A percentile compares a stretch with the other conserved stretches of the same genome.
Evolutionary conservation across 2,797 vertebrate genomes (phyloP).

Genomic region (Arrhamphus sclerolepis): DNA sequence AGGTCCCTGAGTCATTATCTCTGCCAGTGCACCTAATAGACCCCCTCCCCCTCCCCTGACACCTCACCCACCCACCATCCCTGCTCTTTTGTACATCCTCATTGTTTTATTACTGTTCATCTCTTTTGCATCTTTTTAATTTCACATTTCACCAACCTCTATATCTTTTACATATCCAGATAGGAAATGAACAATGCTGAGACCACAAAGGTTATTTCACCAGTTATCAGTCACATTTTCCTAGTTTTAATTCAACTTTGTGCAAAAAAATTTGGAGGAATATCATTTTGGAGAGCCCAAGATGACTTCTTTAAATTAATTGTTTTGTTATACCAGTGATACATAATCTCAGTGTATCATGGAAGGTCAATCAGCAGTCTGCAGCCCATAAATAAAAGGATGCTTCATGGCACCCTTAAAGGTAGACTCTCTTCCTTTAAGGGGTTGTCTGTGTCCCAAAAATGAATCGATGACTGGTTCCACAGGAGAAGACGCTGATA

Average conservation of each 20-base stretch:
- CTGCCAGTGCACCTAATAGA: slow-evolving; percentile 1
- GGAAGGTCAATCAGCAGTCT: too few species aligned
- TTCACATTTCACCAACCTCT: slow-evolving; percentile 9
- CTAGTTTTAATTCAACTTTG: neutral
- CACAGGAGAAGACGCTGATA: too few species aligned
- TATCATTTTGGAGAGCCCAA: too few species aligned
- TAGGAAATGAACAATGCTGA: neutral
- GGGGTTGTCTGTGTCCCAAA: too few species aligned
- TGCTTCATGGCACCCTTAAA: too few species aligned
- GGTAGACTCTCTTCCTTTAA: too few species aligned
- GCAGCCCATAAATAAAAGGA: too few species aligned
- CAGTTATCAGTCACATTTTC: neutral
- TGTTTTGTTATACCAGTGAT: too few species aligned
- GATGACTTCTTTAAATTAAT: too few species aligned
- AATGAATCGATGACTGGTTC: too few species aligned
- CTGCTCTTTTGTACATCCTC: slow-evolving; percentile 12
- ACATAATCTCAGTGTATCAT: too few species aligned
- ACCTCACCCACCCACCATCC: slow-evolving; percentile 18
- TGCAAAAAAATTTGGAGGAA: neutral
- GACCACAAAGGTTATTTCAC: slow-evolving; percentile 4
- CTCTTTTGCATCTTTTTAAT: slow-evolving; percentile 13
- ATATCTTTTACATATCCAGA: neutral
- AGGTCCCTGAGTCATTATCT: slow-evolving; percentile 11
- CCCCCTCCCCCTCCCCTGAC: slow-evolving; percentile 7
- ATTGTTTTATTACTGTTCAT: neutral